Percentiles rank a stretch among this genome's conserved stretches.
These are phyloP conservation scores for Pycnomerus fuliginosus DNA, from an alignment of 2,888 invertebrate genomes.

Conservation along the genomic window DNA sequence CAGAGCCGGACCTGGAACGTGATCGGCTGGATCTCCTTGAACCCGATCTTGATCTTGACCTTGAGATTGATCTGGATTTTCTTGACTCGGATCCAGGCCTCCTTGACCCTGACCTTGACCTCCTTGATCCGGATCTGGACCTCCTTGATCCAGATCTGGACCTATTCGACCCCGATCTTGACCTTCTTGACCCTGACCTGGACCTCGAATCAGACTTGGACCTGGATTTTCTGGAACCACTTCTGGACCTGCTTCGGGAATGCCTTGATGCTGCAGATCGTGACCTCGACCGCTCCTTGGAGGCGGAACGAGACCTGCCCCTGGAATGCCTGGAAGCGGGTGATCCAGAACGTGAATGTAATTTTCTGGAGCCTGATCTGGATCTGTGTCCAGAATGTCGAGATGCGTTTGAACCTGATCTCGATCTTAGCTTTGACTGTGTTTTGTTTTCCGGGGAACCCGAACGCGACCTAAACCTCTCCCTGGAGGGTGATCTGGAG, in stretches of 20 bases:
- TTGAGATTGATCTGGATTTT: conserved; percentile 36
- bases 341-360: conserved; percentile 24
- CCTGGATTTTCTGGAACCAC: conserved; percentile 25
- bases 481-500: not conserved
- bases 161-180: conserved; percentile 36
- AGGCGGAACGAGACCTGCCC: conserved; percentile 42
- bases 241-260: conserved; percentile 22
- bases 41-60: conserved; percentile 43
- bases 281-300: not conserved
- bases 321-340: conserved; percentile 19
- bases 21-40: conserved; percentile 40
- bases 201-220: conserved; percentile 34
- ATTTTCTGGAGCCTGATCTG: conserved; percentile 27
- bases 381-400: too few species aligned
- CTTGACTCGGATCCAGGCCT: conserved; percentile 40
- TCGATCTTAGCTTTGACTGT: too few species aligned
- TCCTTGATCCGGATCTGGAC: conserved; percentile 39
- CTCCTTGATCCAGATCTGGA: conserved; percentile 39
- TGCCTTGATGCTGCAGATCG: too few species aligned
- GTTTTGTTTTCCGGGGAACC: not conserved
- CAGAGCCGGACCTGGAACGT: conserved; percentile 40
- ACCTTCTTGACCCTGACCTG: conserved; percentile 40
- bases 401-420: too few species aligned
- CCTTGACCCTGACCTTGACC: conserved; percentile 39
- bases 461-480: conserved; percentile 2